phyloP scores from a whole-genome alignment of 2,113 vertebrate species.

The Python bivittatus region DNA sequence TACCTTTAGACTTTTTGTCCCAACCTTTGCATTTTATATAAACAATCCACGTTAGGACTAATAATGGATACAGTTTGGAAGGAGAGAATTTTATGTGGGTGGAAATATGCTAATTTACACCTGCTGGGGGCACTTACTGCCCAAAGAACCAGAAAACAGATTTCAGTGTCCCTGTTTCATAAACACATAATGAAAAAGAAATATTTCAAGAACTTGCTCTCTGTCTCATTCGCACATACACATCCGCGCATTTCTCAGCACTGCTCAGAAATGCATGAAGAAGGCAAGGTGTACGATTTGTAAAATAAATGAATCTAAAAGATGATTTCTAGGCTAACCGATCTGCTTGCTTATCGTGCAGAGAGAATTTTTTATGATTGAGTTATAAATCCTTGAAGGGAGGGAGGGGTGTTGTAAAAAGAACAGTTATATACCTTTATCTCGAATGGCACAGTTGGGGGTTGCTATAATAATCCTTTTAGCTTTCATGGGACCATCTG shows the following conservation, averaged over 20 bases:
- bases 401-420: conserved; percentile 62
- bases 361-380: conserved; percentile 63
- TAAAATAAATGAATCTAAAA: conserved; percentile 52
- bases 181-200: conserved; percentile 32
- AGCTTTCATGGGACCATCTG: conserved; percentile 81
- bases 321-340: conserved; percentile 63
- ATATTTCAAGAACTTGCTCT: neutral
- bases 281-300: conserved; percentile 38
- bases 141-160: conserved; percentile 20
- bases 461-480: conserved; percentile 79
- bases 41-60: conserved; percentile 15
- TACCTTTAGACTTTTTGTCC: conserved; percentile 32
- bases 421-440: conserved; percentile 76
- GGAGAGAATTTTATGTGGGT: conserved; percentile 28
- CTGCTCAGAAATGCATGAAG: neutral
- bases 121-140: conserved; percentile 12
- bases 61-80: conserved; percentile 8
- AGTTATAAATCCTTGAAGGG: conserved; percentile 69
- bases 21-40: conserved; percentile 20
- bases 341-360: conserved; percentile 57
- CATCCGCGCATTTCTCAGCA: conserved; percentile 9
- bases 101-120: conserved; percentile 33
- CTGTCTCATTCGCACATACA: neutral
- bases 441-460: conserved; percentile 76
- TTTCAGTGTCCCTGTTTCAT: conserved; percentile 26